These are phyloP conservation scores for Oasisia sp. DNA, from an alignment of 2,888 invertebrate genomes.

Conservation along the genomic window DNA sequence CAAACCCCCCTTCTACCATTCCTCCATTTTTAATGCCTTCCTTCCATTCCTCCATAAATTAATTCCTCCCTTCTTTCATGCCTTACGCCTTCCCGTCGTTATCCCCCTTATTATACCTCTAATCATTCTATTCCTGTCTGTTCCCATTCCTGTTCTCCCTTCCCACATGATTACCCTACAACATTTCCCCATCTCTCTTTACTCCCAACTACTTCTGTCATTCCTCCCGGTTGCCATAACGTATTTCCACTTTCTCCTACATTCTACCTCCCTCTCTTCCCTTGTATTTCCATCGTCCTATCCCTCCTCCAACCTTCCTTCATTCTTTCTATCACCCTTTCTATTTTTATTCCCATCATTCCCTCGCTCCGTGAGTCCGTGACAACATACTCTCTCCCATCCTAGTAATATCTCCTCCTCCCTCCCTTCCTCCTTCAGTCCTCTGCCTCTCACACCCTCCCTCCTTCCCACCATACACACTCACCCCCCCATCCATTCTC, in stretches of 20 bases:
- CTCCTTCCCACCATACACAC: not conserved
- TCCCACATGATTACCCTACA: not conserved
- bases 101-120: not conserved
- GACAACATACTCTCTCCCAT: not conserved
- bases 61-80: not conserved
- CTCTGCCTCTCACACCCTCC: no score
- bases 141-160: not conserved
- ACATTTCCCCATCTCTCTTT: not conserved
- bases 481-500: not conserved
- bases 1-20: not conserved
- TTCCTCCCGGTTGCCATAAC: not conserved
- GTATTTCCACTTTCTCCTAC: not conserved
- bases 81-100: not conserved
- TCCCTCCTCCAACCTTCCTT: not conserved
- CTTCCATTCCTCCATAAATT: not conserved
- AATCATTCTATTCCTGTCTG: not conserved
- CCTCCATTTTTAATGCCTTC: not conserved
- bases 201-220: not conserved
- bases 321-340: not conserved
- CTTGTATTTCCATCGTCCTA: not conserved
- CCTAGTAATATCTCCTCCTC: not conserved
- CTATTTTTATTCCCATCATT: not conserved
- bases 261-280: not conserved
- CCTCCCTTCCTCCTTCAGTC: not conserved
- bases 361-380: not conserved